phyloP scores from a whole-genome alignment of 2,113 vertebrate genomes.

The Pongo abelii region DNA sequence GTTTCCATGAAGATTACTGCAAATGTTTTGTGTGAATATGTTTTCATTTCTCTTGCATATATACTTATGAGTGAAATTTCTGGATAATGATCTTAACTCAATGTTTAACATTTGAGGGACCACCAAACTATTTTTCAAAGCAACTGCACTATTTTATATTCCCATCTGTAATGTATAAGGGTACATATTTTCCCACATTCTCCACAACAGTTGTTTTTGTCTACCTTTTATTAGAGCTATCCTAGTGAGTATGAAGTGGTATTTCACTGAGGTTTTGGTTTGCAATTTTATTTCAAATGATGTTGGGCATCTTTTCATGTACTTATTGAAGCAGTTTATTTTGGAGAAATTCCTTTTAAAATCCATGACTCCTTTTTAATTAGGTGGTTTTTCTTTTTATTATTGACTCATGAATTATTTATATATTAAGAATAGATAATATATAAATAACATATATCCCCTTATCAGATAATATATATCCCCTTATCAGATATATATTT shows the following conservation, averaged over 20 bases:
- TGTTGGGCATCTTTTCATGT: not conserved
- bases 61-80: not conserved
- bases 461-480: not conserved
- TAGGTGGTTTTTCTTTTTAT: not conserved
- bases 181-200: not conserved
- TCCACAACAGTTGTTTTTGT: not conserved
- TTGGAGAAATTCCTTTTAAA: not conserved
- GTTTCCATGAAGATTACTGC: not conserved
- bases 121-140: not conserved
- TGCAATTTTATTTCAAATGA: not conserved
- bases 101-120: not conserved
- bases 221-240: not conserved
- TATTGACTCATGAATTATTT: not conserved
- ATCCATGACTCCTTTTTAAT: not conserved
- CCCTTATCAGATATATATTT: not conserved
- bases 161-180: not conserved
- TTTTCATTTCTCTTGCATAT: not conserved
- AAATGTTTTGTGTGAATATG: not conserved
- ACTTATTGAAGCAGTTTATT: not conserved
- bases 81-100: not conserved
- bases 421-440: not conserved
- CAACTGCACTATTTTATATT: not conserved
- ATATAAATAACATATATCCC: not conserved
- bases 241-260: not conserved
- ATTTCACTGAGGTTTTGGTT: not conserved